These are phyloP conservation scores for Columba janthina DNA, from an alignment of 2,113 vertebrate species.

Conservation along the genomic window DNA sequence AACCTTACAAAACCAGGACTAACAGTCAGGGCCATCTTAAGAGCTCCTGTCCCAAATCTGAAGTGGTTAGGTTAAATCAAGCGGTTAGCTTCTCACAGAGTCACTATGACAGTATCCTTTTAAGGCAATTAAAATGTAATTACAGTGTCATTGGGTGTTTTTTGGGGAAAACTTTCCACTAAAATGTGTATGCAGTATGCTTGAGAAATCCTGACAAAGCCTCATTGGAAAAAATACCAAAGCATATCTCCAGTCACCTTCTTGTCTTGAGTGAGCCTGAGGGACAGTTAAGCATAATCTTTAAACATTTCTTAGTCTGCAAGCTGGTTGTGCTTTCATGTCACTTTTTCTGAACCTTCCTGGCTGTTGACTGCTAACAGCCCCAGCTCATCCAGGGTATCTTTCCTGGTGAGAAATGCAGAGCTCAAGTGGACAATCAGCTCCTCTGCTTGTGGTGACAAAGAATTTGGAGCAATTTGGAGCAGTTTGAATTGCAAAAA, in stretches of 20 bases:
- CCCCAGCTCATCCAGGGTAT: neutral
- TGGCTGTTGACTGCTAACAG: neutral
- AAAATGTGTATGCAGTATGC: neutral
- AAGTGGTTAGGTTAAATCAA: neutral
- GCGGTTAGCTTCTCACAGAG: neutral
- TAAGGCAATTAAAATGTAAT: neutral
- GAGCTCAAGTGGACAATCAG: neutral
- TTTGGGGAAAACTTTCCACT: neutral
- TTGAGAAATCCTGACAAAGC: neutral
- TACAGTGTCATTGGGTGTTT: neutral
- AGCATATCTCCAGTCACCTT: neutral
- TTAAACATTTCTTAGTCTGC: neutral
- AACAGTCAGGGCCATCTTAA: neutral
- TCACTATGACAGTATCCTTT: neutral
- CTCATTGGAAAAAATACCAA: neutral
- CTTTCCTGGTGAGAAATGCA: neutral
- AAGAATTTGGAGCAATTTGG: neutral
- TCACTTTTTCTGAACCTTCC: neutral
- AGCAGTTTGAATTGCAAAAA: neutral
- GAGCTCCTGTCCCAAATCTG: neutral
- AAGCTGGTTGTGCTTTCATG: neutral
- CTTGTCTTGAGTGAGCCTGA: neutral
- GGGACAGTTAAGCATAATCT: neutral
- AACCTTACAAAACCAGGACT: neutral
- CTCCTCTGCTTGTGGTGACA: neutral